A percentile compares a stretch with the other conserved stretches of the same genome.
Evolutionary conservation across 1,140 invertebrate species (phyloP).

Genomic region (Neodiprion fabricii): DNA sequence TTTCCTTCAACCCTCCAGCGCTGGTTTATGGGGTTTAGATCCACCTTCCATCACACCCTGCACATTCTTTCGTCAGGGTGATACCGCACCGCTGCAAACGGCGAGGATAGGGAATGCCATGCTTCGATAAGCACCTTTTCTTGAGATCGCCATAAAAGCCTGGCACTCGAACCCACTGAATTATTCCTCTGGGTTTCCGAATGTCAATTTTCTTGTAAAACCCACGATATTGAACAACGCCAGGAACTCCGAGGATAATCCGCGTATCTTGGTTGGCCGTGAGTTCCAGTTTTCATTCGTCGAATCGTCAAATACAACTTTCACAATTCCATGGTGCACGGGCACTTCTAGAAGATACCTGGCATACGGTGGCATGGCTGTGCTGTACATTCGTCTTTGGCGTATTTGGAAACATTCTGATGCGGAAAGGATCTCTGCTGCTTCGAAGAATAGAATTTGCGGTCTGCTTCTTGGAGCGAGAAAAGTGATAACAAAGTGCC

Average conservation of each 20-base stretch:
- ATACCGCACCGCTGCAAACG: neutral
- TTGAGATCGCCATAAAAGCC: neutral
- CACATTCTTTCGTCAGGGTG: neutral
- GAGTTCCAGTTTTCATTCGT: too few species aligned
- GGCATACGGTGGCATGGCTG: too few species aligned
- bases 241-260: neutral
- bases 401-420: too few species aligned
- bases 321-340: neutral
- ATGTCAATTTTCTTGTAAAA: neutral
- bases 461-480: too few species aligned
- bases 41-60: neutral
- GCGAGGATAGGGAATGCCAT: neutral
- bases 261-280: neutral
- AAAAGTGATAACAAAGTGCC: too few species aligned
- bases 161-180: neutral
- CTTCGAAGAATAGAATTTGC: too few species aligned
- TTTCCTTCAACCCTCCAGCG: neutral
- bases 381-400: too few species aligned
- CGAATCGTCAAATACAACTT: neutral
- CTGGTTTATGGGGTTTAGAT: neutral
- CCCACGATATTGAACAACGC: neutral
- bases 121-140: neutral
- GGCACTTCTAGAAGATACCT: neutral
- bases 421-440: too few species aligned
- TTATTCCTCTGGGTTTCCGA: neutral